Evolutionary conservation across 2,797 vertebrate genomes (phyloP).

Genomic region (Balearica regulorum): DNA sequence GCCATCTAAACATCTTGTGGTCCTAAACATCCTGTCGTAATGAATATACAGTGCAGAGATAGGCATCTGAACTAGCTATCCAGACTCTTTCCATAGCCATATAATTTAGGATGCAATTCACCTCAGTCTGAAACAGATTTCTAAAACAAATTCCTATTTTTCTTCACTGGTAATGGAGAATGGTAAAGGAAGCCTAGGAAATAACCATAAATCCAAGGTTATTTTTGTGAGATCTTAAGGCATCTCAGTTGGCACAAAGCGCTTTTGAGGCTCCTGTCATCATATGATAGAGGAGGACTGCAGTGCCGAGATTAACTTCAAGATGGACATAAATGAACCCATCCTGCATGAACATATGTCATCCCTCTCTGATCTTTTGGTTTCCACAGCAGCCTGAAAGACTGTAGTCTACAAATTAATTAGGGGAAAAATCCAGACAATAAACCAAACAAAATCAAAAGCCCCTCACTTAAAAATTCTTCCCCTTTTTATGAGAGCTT

Average conservation of each 20-base stretch:
- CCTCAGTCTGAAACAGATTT: background rate
- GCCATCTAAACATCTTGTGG: background rate
- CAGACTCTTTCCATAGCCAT: background rate
- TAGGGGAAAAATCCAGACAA: background rate
- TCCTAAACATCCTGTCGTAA: background rate
- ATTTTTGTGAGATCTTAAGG: background rate
- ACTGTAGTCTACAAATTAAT: background rate
- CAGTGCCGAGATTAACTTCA: background rate
- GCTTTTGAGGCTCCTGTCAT: background rate
- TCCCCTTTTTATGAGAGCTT: background rate
- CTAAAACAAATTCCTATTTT: background rate
- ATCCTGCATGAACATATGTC: background rate
- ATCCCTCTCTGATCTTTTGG: background rate
- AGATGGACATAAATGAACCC: background rate
- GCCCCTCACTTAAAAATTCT: background rate
- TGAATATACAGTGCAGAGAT: background rate
- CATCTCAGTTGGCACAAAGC: background rate
- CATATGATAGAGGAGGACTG: background rate
- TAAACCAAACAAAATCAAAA: background rate
- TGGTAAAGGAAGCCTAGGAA: background rate
- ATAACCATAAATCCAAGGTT: background rate
- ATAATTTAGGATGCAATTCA: background rate
- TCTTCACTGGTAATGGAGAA: background rate
- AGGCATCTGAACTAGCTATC: background rate
- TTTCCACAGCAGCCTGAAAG: background rate